Evolutionary conservation across 2,797 vertebrate genomes (phyloP), one percentile per base, ranked within the genome.

Genomic region (Danio tinwini): DNA sequence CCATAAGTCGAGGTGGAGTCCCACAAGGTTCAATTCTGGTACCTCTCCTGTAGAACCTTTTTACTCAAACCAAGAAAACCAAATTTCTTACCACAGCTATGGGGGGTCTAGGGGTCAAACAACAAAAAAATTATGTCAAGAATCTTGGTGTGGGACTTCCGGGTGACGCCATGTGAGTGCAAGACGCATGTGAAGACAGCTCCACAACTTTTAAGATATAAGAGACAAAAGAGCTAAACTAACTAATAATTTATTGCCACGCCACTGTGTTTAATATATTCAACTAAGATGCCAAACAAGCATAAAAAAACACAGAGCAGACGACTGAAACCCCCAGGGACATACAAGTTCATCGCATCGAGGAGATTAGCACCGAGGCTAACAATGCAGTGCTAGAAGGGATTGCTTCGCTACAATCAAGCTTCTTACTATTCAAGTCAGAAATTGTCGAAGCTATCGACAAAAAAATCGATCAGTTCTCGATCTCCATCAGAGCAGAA

Each of bases 371-470:
- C 56, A 58, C 21, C 0, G 2, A 12, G 21, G 21, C 19, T 29
- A 58, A 58, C 21, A 58, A 58, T 10, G 56, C 21, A 58, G 56
- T 58, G 19, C 56, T 58, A 58, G 55, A 56, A 5, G 55, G 55
- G 55, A 56, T 19, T 12, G 56, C 56, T 13, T 19, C 21, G 21
- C 21, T 59, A 3, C 56, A 29, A 58, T 58, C 21, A 29, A 58
- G 29, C 4, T 58, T 58, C 12, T 56, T 58, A 19, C 0, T 17
- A 53, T 53, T 53, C 3, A 59, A 14, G 12, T 37, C 6, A 3
- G 21, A 29, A 12, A 13, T 58, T 58, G 56, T 37, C 13, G 2
- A 58, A 56, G 5, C 12, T 37, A 29, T 37, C 1, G 8, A 55
- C 56, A 29, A 58, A 6, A 58, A 6, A 55, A 17, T 37, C 7